Conservation (phyloP, 2,113 vertebrate genomes). For the Xiphophorus maculatus region DNA sequence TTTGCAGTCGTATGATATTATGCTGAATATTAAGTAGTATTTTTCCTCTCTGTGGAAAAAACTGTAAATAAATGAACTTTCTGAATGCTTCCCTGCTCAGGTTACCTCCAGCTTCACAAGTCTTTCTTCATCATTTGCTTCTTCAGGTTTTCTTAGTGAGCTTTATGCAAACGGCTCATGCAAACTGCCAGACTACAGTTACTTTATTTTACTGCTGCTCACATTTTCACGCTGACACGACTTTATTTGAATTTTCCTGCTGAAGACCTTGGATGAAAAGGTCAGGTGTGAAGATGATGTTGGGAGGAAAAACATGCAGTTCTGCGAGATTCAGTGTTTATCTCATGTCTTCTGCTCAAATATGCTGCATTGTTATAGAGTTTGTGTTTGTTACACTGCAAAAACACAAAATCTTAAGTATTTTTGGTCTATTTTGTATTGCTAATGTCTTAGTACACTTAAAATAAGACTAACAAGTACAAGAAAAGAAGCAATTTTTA, state of each 20-base stretch:
- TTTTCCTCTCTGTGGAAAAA: no score
- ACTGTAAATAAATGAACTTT: neutral
- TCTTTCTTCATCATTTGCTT: slow-evolving; percentile 9
- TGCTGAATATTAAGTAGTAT: no score
- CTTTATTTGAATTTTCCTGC: neutral
- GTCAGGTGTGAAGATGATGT: neutral
- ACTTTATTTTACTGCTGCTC: neutral
- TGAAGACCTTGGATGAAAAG: neutral
- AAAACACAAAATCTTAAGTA: no score
- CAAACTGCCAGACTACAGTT: slow-evolving; percentile 48
- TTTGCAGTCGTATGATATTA: no score
- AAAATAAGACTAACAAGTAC: no score
- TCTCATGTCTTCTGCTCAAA: no score
- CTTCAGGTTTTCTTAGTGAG: neutral
- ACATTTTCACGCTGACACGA: neutral
- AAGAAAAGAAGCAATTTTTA: no score
- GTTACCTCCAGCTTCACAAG: neutral
- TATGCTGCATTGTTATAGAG: neutral
- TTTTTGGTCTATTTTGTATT: no score
- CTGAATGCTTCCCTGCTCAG: neutral
- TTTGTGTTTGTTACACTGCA: neutral
- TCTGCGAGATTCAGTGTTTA: neutral
- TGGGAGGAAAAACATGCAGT: neutral
- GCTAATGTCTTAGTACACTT: no score
- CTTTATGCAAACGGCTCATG: slow-evolving; percentile 52